Base-by-base conservation (phyloP, 1,140 invertebrate species). In the Musca vetustissima region DNA sequence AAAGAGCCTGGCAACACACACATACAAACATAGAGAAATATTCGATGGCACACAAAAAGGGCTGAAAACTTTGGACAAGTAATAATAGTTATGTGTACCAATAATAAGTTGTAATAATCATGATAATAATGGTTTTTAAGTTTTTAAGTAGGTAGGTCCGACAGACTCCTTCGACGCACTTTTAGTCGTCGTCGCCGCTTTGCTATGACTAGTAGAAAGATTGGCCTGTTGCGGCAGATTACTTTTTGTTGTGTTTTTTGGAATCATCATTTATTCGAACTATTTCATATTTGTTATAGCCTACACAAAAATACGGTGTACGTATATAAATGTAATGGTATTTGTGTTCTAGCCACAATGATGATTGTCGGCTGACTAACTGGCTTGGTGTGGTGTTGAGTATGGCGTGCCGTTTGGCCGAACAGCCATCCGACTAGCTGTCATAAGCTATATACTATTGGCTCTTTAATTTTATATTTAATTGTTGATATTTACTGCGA, bases 81-180 rank as follows among this genome's bases (percentile, higher is more conserved):
- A 61, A 61, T 61, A 61, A 61, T 61, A 61, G 57, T 61, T 61
- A 61, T 61, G 28, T 61, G 57, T 61, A 32, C 57, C 57, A 61
- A 61, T 61, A 61, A 61, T 61, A 61, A 61, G 57, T 61, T 61
- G 57, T 61, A 61, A 61, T 61, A 61, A 61, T 61, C 57, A 61
- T 61, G 57, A 61, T 61, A 61, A 61, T 61, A 61, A 61, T 61
- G 36, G 57, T 61, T 61, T 61, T 61, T 61, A 61, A 61, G 57
- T 61, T 28, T n/a, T n/a, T n/a, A n/a, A n/a, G 57, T 61, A 61
- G 57, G 57, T 61, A 43, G 36, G 36, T 9, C 36, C 36, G 11
- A 43, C 36, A 7, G 36, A 43, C 36, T 43, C 36, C 36, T 43
- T 43, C 36, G 36, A 43, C 36, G 36, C 36, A 43, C 36, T 43